Evolutionary conservation across 2,113 vertebrate species (phyloP), one percentile per base, ranked within the genome.

Genomic region (Puntigrus tetrazona): DNA sequence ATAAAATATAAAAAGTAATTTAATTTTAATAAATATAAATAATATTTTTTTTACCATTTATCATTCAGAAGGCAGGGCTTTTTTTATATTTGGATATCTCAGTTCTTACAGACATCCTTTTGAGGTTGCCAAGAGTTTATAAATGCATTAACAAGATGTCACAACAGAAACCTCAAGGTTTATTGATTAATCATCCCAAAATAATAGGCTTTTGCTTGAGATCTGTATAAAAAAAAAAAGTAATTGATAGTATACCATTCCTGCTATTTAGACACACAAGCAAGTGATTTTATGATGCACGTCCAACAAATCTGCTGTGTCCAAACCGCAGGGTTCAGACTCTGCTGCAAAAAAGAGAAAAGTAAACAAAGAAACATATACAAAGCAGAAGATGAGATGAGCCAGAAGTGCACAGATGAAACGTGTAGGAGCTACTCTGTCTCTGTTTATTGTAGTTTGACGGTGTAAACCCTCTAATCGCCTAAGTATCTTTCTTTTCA

Each of bases 261-360:
- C n/a, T n/a, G n/a, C n/a, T n/a, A n/a, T 43, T 69, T 7, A 38
- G 1, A 72, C 38, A 67, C 11, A 67, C 61, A 22, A 5, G 67
- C 16, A 11, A n/a, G 29, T 72, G 29, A 14, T 27, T 3, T 72
- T 18, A 27, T 5, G 1, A 18, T 50, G 25, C 43, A 13, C 6
- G 2, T 72, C 22, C 36, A 41, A 43, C 36, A 14, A 25, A 45
- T 45, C 7, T 25, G 25, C 80, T 91, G 10, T 88, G 79, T 86
- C 94, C 96, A 89, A 96, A 77, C 95, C 95, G 16, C 87, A 91
- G 86, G 88, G 91, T 65, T 91, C 93, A 45, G 93, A 95, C 87
- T 94, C 93, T 87, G 90, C 90, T 67, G 91, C 93, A 13, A 96
- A 94, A 13, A 96, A 94, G 90, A 96, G 94, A 87, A 94, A 92